These are phyloP conservation scores for Virgularia gustaviana DNA, from an alignment of 92 coral and sea anemone species.

Conservation along the genomic window DNA sequence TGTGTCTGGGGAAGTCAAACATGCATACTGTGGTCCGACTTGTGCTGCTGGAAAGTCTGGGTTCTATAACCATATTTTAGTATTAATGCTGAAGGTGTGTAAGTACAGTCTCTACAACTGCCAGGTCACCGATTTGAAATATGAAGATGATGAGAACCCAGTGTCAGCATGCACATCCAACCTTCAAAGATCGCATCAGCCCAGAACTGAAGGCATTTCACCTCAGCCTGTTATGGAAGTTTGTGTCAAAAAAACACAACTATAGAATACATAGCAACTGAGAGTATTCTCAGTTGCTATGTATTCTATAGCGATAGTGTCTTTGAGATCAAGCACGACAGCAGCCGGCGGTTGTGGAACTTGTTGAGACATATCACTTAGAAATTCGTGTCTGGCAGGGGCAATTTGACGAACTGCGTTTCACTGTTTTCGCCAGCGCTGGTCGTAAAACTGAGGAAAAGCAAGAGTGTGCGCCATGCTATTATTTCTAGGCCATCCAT, in stretches of 20 bases:
- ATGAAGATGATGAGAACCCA: slow-evolving; percentile 50
- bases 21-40: slow-evolving; percentile 45
- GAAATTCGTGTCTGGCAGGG: no score
- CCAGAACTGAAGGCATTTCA: slow-evolving; percentile 39
- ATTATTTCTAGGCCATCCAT: no score
- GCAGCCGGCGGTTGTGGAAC: no score
- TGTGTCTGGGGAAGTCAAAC: slow-evolving; percentile 42
- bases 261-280: slow-evolving; percentile 30
- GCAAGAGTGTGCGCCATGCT: no score
- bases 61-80: slow-evolving; percentile 52
- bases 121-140: slow-evolving; percentile 37
- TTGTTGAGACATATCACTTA: no score
- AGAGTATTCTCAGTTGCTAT: no score
- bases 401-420: no score
- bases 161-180: slow-evolving; percentile 48
- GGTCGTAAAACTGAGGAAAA: no score
- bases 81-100: slow-evolving; percentile 54
- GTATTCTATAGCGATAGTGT: no score
- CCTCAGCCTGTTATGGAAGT: slow-evolving; percentile 60
- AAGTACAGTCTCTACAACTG: slow-evolving; percentile 45
- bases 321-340: no score
- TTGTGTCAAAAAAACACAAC: slow-evolving; percentile 49
- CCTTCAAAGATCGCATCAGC: slow-evolving; percentile 59
- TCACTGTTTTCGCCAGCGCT: no score
- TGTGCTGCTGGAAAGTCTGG: slow-evolving; percentile 60